These are phyloP conservation scores for Hyaena hyaena DNA, from an alignment of 2,113 vertebrate genomes.

Conservation along the genomic window DNA sequence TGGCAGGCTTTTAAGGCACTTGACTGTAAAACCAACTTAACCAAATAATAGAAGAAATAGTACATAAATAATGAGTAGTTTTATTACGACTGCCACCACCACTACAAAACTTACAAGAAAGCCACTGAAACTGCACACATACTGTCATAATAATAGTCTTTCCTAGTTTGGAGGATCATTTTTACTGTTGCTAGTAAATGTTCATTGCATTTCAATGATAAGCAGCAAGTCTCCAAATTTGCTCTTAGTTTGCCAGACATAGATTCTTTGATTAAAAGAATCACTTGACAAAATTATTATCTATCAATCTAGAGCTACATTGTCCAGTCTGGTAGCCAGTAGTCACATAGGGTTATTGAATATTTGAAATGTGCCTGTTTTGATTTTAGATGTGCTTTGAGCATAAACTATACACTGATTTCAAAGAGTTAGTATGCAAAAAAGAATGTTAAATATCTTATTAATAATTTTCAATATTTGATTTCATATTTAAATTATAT, in stretches of 20 bases:
- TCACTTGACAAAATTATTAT: constrained; percentile 36
- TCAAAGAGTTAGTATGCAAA: background rate
- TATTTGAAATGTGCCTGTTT: background rate
- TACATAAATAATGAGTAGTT: constrained; percentile 56
- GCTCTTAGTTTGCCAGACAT: constrained; percentile 15
- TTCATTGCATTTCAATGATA: constrained; percentile 42
- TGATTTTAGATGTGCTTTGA: background rate
- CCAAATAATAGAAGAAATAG: constrained; percentile 59
- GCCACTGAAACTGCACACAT: constrained; percentile 8
- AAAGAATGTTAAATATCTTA: background rate
- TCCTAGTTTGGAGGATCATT: constrained; percentile 38
- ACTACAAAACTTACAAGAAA: constrained; percentile 46
- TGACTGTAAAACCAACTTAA: constrained; percentile 60
- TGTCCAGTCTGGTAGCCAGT: background rate
- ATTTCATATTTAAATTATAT: background rate
- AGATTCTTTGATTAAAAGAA: constrained; percentile 24
- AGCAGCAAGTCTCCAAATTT: constrained; percentile 46
- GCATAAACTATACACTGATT: background rate
- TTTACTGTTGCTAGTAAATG: constrained; percentile 55
- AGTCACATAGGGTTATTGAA: background rate
- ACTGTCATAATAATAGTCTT: constrained; percentile 49
- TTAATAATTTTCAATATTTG: constrained; percentile 15
- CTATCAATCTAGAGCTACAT: background rate
- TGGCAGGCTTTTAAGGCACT: constrained; percentile 49
- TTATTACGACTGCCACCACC: constrained; percentile 25